These are phyloP conservation scores for Nothocercus julius DNA, from an alignment of 2,113 vertebrate genomes.

Conservation along the genomic window DNA sequence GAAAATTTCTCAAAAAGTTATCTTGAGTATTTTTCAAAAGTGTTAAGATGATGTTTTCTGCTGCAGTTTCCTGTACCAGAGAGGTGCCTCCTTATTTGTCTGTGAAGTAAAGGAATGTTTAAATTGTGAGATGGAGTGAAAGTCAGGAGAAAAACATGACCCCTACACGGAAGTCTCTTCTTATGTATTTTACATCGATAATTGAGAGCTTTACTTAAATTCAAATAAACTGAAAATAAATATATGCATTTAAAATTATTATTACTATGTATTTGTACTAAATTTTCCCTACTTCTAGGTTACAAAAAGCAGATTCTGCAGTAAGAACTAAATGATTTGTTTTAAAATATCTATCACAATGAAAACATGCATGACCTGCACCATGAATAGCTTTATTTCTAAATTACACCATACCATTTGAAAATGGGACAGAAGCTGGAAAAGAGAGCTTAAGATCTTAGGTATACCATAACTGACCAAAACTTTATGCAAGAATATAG, in stretches of 20 bases:
- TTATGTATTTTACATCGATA: not conserved
- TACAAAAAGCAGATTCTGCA: not conserved
- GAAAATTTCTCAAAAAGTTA: not conserved
- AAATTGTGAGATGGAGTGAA: not conserved
- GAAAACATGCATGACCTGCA: not conserved
- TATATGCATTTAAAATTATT: not conserved
- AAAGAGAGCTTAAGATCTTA: not conserved
- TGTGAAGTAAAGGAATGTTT: constrained; percentile 68
- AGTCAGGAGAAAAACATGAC: not conserved
- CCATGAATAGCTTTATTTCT: not conserved
- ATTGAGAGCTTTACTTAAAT: not conserved
- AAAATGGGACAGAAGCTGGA: not conserved
- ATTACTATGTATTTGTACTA: not conserved
- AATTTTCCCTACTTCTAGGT: not conserved
- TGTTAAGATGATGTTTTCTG: constrained; percentile 71
- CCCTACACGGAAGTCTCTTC: not conserved
- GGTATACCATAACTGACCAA: not conserved
- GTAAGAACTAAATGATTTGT: not conserved
- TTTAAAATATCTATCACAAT: not conserved
- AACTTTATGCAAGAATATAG: not conserved
- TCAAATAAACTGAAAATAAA: not conserved
- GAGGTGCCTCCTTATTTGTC: constrained; percentile 89
- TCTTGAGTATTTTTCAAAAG: not conserved
- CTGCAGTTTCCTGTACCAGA: constrained; percentile 82
- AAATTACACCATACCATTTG: not conserved